These are phyloP conservation scores for Halictus quadricinctus DNA, from an alignment of 2,888 invertebrate genomes.

Conservation along the genomic window DNA sequence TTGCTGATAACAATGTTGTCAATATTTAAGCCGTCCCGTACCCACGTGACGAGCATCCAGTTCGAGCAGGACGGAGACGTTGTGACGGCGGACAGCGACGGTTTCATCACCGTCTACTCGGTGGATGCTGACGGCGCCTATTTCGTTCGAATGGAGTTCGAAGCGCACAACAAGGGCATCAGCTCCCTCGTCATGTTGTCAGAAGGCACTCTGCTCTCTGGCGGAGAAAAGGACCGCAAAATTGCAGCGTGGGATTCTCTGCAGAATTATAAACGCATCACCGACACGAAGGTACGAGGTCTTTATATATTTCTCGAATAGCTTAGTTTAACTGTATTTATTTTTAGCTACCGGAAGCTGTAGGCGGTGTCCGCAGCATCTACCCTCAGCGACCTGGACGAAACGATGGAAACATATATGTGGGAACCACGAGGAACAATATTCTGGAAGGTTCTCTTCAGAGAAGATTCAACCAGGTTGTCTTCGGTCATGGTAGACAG, in stretches of 20 bases:
- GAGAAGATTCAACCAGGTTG: conserved; percentile 92
- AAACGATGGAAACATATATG: conserved; percentile 95
- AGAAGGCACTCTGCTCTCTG: conserved; percentile 94
- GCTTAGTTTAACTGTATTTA: background rate
- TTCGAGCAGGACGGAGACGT: conserved; percentile 96
- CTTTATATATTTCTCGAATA: background rate
- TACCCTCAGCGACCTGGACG: conserved; percentile 94
- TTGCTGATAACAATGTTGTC: background rate
- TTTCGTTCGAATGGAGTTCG: conserved; percentile 94
- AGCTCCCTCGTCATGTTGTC: conserved; percentile 94
- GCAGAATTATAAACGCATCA: conserved; percentile 94
- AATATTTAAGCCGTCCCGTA: conserved; percentile 88
- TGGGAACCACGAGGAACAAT: conserved; percentile 94
- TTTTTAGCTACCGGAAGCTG: conserved; percentile 90
- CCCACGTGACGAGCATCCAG: conserved; percentile 93
- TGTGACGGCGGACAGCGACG: conserved; percentile 95
- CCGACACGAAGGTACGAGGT: conserved; percentile 90
- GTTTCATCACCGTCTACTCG: conserved; percentile 95
- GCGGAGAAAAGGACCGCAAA: conserved; percentile 94
- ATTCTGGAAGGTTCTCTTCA: conserved; percentile 95
- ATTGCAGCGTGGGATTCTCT: conserved; percentile 96
- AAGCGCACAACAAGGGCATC: conserved; percentile 94
- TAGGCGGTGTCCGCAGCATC: conserved; percentile 94
- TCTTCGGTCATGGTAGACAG: conserved; percentile 94
- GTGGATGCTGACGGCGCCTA: conserved; percentile 95